These are phyloP conservation scores for Cercopithecus hamlyni DNA, from an alignment of 2,797 vertebrate species.

Conservation along the genomic window DNA sequence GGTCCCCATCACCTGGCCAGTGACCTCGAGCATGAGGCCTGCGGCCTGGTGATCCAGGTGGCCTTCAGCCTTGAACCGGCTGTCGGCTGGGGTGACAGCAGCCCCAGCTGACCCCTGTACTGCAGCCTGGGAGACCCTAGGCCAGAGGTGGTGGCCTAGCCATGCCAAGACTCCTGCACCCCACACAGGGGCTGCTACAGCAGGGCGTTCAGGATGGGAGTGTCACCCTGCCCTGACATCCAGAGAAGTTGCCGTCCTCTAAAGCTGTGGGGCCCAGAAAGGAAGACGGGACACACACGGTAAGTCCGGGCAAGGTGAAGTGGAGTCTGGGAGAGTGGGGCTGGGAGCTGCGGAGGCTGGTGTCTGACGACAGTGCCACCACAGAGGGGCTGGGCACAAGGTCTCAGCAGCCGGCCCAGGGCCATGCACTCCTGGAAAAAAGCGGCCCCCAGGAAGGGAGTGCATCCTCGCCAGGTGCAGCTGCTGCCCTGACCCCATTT, in stretches of 20 bases:
- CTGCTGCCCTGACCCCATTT: fast-evolving
- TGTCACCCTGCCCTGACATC: neutral
- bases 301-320: fast-evolving
- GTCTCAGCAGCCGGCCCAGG: neutral
- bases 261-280: fast-evolving
- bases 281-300: fast-evolving
- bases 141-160: too few species aligned
- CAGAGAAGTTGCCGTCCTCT: neutral
- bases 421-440: neutral
- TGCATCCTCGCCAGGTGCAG: fast-evolving
- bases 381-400: fast-evolving
- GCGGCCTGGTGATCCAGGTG: fast-evolving
- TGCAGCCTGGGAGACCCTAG: too few species aligned
- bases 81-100: neutral
- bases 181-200: fast-evolving
- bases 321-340: neutral
- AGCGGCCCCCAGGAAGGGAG: neutral
- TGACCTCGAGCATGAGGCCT: fast-evolving
- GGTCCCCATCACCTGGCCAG: too few species aligned
- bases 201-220: fast-evolving
- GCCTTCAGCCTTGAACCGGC: neutral
- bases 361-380: neutral
- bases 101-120: too few species aligned
- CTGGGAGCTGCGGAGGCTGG: fast-evolving
- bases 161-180: too few species aligned